Percentiles rank a stretch among this genome's conserved stretches.
Conservation (phyloP, 1,140 invertebrate genomes). For the Aphis gossypii region DNA sequence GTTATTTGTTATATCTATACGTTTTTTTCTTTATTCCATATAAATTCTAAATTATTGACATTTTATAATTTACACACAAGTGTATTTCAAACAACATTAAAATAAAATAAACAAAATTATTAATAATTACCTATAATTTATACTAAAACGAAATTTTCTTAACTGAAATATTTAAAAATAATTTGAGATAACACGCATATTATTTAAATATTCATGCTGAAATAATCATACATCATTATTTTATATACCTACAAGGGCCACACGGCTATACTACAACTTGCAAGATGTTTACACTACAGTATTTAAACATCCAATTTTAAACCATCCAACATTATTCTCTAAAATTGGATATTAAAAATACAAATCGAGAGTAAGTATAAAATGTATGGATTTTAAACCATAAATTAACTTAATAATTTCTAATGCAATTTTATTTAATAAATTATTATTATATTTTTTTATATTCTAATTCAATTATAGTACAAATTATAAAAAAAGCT, state of each 20-base stretch:
- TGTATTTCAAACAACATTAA: background rate
- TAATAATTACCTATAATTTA: background rate
- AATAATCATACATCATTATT: background rate
- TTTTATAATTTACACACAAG: background rate
- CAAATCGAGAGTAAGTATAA: background rate
- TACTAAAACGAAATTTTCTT: background rate
- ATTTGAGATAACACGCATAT: background rate
- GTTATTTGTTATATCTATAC: background rate
- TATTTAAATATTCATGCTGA: background rate
- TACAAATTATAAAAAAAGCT: background rate
- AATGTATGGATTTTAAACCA: background rate
- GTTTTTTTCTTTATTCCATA: background rate
- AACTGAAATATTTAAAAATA: background rate
- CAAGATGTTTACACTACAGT: background rate
- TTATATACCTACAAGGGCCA: background rate
- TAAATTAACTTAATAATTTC: background rate
- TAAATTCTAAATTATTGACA: background rate
- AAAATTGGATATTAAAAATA: conserved; percentile 43
- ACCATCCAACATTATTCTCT: conserved; percentile 40
- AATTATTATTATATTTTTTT: background rate
- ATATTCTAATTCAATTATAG: background rate
- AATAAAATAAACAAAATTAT: background rate
- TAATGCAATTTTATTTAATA: conserved; percentile 3
- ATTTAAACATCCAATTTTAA: conserved; percentile 49
- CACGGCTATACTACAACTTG: background rate